Evolutionary conservation across 2,113 vertebrate species (phyloP).

Genomic region (Hystrix brachyura): DNA sequence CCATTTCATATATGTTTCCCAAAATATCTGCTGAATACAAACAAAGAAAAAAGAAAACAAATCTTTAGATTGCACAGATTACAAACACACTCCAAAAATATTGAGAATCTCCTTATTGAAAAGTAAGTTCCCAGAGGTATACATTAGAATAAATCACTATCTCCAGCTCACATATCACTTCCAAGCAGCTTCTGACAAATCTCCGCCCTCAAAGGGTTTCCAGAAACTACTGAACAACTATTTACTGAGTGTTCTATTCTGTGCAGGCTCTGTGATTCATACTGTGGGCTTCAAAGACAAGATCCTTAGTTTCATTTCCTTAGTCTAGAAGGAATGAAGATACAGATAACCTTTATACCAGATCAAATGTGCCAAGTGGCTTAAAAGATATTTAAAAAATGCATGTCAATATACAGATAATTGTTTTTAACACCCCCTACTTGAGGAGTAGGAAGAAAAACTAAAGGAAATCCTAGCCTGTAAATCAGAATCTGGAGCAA

Average conservation of each 20-base stretch:
- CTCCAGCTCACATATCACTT: background rate
- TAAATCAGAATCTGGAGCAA: background rate
- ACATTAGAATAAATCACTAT: background rate
- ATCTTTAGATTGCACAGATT: background rate
- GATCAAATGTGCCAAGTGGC: background rate
- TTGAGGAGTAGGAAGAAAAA: background rate
- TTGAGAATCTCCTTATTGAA: background rate
- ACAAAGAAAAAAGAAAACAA: background rate
- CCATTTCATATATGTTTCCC: conserved; percentile 45
- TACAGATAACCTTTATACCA: background rate
- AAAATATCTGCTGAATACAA: conserved; percentile 68
- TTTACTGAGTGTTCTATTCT: background rate
- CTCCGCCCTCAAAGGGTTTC: background rate
- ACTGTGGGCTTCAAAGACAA: background rate
- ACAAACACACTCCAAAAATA: background rate
- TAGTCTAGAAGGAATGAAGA: background rate
- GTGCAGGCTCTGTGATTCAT: background rate
- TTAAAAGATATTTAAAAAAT: background rate
- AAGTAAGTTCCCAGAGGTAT: background rate
- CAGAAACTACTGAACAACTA: background rate
- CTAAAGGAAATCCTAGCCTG: background rate
- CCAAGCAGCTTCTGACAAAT: background rate
- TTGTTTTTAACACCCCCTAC: background rate
- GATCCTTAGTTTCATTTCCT: background rate
- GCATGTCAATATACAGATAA: background rate